phyloP scores from a whole-genome alignment of 2,113 vertebrate genomes.

The Cololabis saira region DNA sequence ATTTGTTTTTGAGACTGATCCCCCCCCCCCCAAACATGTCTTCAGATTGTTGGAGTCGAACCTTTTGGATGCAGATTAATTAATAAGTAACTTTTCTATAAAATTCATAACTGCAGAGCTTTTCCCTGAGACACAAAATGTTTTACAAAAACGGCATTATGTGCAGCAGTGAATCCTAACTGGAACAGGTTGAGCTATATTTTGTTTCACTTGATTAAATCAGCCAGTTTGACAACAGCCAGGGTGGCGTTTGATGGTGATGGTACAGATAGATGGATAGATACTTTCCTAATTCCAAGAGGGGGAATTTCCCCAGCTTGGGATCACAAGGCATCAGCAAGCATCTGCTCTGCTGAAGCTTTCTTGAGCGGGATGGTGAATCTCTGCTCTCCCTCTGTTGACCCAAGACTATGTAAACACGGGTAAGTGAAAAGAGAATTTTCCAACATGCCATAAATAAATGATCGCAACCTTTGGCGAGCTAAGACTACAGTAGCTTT shows the following conservation, averaged over 20 bases:
- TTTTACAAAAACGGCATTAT: not conserved
- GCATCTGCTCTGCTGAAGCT: constrained; percentile 13
- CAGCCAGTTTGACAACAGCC: not conserved
- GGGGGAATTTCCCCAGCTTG: too few relatives aligned
- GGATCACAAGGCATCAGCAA: not conserved
- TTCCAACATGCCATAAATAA: constrained; percentile 54
- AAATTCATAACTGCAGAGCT: not conserved
- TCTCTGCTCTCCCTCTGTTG: constrained; percentile 10
- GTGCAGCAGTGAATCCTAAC: too few relatives aligned
- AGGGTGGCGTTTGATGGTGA: not conserved
- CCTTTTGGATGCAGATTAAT: too few relatives aligned
- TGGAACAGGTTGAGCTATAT: not conserved
- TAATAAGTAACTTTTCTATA: too few relatives aligned
- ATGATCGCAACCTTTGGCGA: constrained; percentile 42
- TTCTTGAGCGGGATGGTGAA: constrained; percentile 14
- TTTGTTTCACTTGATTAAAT: not conserved
- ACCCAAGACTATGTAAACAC: constrained; percentile 35
- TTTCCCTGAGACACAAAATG: not conserved
- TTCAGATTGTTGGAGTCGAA: too few relatives aligned
- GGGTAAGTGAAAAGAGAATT: constrained; percentile 44
- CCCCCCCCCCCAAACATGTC: too few relatives aligned
- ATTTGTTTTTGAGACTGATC: too few relatives aligned
- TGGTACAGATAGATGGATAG: not conserved
- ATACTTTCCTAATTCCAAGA: too few relatives aligned
- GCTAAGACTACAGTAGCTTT: constrained; percentile 17